Base-by-base conservation (phyloP, 2,113 vertebrate genomes). In the Gymnocephalus cernua region DNA sequence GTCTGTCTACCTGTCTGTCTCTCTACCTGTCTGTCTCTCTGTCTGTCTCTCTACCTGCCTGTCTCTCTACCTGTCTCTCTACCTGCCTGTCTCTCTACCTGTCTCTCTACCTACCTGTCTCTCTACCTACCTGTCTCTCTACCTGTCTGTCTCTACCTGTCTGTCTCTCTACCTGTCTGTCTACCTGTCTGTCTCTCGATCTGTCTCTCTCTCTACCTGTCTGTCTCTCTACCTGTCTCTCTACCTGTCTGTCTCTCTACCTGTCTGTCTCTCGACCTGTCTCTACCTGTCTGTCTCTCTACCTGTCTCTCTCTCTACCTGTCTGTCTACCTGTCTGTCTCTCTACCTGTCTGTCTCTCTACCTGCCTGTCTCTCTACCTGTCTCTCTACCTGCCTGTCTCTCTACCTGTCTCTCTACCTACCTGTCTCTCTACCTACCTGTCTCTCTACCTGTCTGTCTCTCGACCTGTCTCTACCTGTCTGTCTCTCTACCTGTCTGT, bases 151-250 rank as follows among this genome's bases (percentile, higher is more conserved):
- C 3, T 29, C 29, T 29, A 29, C 50, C 72, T 25, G 27, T 29
- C 29, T 29, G 3, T 29, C 4, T 29, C 4, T 29, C 16, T n/a
- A 16, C 50, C 58, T 64, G 16, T 29, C 50, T 45, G 25, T 61
- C 6, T 50, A 6, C 70, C 54, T 69, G 8, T n/a, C n/a, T n/a
- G n/a, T 84, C 45, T 90, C 29, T 29, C 29, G 5, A 32, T 6
- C 32, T 69, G 10, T 86, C 45, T 90, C 13, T n/a, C n/a, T n/a
- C n/a, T n/a, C n/a, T n/a, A n/a, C 44, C 44, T 48, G 44, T 66
- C 19, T 53, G 48, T 54, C 3, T 19, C 53, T 29, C 29, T 29
- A 12, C 57, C 27, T 41, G 27, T 63, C 19, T 11, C 32, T 25
- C 2, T 8, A 10, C 27, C 29, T 35, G 12, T 54, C n/a, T 67